Evolutionary conservation across 2,888 invertebrate species (phyloP).

Genomic region (Stenchaetothrips biformis): DNA sequence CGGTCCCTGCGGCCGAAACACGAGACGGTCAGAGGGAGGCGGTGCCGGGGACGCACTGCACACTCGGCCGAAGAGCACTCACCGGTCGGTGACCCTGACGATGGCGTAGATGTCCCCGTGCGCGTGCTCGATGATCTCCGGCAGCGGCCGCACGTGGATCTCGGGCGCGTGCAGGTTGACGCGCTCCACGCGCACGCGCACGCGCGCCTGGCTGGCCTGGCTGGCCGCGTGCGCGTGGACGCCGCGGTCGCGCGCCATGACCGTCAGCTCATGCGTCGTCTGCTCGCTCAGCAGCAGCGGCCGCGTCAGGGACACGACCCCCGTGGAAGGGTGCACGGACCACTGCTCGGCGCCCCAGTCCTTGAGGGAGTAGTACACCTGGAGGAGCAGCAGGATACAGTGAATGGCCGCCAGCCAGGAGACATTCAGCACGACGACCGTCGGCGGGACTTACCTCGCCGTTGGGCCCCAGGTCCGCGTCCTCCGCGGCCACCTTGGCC

Average conservation of each 20-base stretch:
- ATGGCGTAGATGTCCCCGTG: conserved; percentile 85
- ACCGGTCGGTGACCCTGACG: conserved; percentile 67
- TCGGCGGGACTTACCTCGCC: conserved; percentile 62
- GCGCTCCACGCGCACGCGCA: conserved; percentile 68
- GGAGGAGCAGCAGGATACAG: no score
- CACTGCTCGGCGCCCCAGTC: conserved; percentile 72
- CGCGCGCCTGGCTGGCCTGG: conserved; percentile 65
- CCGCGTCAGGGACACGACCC: conserved; percentile 77
- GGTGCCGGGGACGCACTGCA: no score
- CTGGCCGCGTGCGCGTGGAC: conserved; percentile 47
- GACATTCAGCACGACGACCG: no score
- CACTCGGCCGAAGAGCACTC: background rate
- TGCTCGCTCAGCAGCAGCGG: conserved; percentile 67
- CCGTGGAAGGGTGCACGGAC: conserved; percentile 88
- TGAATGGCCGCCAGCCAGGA: no score
- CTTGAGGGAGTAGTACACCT: conserved; percentile 86
- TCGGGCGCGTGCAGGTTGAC: conserved; percentile 85
- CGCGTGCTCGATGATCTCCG: conserved; percentile 74
- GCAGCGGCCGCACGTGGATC: conserved; percentile 71
- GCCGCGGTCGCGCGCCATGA: conserved; percentile 84
- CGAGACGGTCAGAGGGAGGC: no score
- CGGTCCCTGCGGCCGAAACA: conserved; percentile 55
- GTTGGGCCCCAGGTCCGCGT: conserved; percentile 93
- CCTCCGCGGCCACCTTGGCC: conserved; percentile 77
- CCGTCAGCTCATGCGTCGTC: conserved; percentile 65